These are phyloP conservation scores for Hormaphis cornu DNA, from an alignment of 1,140 invertebrate species.

Conservation along the genomic window DNA sequence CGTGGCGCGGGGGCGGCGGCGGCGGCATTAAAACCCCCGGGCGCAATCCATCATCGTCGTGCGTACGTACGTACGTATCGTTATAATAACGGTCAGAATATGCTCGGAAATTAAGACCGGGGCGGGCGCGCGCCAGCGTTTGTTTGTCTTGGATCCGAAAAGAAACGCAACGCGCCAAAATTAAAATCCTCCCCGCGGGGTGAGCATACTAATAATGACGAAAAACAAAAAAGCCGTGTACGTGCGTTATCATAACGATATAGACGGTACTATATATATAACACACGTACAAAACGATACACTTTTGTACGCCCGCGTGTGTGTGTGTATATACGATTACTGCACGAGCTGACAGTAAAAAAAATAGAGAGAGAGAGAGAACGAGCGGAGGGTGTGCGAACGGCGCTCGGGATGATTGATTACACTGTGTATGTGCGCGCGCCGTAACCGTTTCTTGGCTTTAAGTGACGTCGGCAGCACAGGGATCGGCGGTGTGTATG, in stretches of 20 bases:
- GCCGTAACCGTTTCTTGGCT: conserved; percentile 28
- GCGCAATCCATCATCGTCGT: conserved; percentile 21
- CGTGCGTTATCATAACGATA: neutral
- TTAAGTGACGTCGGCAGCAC: conserved; percentile 9
- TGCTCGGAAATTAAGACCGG: conserved; percentile 11
- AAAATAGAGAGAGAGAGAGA: neutral
- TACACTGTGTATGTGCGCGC: neutral
- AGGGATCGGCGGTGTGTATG: conserved; percentile 7
- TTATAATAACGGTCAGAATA: neutral
- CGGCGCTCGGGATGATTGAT: conserved; percentile 16
- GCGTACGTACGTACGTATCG: neutral
- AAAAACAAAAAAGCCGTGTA: neutral
- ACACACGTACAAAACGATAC: neutral
- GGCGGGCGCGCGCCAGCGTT: neutral
- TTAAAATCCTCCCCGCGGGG: conserved; percentile 21
- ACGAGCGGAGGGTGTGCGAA: neutral
- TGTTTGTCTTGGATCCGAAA: conserved; percentile 27
- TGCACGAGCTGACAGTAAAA: neutral
- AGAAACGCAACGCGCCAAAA: conserved; percentile 21
- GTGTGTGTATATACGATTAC: neutral
- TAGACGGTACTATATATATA: neutral
- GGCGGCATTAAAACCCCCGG: neutral
- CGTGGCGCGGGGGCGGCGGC: no score
- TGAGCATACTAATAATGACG: conserved; percentile 15
- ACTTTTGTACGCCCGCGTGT: neutral